Evolutionary conservation across 2,113 vertebrate genomes (phyloP), one percentile per base, ranked within the genome.

Genomic region (Oncorhynchus keta): DNA sequence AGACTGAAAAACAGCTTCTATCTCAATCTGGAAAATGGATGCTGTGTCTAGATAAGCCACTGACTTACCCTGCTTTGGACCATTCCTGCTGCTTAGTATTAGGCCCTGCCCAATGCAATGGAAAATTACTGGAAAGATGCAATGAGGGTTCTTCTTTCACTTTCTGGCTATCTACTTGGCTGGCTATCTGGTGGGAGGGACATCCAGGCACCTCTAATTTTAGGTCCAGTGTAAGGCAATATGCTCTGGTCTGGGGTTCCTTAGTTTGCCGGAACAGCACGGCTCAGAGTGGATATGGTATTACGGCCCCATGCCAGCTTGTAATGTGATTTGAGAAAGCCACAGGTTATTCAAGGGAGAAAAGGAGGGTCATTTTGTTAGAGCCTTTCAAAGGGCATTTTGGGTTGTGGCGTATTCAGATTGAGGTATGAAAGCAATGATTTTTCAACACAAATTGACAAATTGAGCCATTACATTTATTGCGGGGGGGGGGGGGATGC

Each of bases 41-140:
- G 35, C 30, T 48, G 32, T 22, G 20, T 30, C n/a, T 14, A 66
- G 22, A 28, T 13, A 5, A 14, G 26, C 13, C 64, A 66, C 64
- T 66, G 4, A 16, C 51, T 20, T 18, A 20, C 18, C 51, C 18
- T 14, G 18, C 51, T 57, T 57, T 67, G 62, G 24, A 28, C 62
- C 13, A 5, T 26, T 6, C 28, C 65, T 67, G 2, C 16, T 5
- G 16, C 28, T 32, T 71, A 45, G 39, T 45, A 45, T 45, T 45
- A 45, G 39, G 9, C 39, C 39, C 9, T 45, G 39, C n/a, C 73
- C 9, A n/a, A 18, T 74, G 12, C 65, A 8, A 39, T 69, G 77
- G 78, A 80, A 73, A 49, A 76, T 78, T 72, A 77, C 77, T 26
- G 78, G 69, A 82, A 78, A 22, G 49, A 75, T n/a, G 45, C 18